Percentiles rank a stretch among this genome's conserved stretches.
phyloP scores from a whole-genome alignment of 2,113 vertebrate genomes.

The Paramormyrops kingsleyae region DNA sequence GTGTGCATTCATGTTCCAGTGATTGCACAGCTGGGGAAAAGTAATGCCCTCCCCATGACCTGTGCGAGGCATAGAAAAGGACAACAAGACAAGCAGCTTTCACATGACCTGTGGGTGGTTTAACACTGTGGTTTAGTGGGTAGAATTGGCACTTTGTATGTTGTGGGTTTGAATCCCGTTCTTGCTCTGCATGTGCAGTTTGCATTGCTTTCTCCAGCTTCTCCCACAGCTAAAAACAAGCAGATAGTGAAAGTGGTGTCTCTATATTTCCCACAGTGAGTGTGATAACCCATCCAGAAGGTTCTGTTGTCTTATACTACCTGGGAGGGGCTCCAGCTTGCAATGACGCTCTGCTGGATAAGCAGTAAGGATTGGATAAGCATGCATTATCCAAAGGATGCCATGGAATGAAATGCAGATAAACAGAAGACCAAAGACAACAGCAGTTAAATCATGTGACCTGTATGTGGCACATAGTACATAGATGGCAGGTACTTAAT shows the following conservation, averaged over 20 bases:
- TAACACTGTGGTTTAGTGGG: neutral
- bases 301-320: neutral
- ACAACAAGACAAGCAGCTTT: neutral
- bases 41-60: neutral
- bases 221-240: neutral
- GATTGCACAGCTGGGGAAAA: neutral
- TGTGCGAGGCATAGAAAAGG: neutral
- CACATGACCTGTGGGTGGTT: neutral
- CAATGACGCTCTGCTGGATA: neutral
- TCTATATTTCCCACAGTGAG: neutral
- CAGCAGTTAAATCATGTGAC: neutral
- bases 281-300: neutral
- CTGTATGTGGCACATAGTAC: neutral
- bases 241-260: neutral
- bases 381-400: neutral
- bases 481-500: neutral
- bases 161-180: neutral
- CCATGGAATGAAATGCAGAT: neutral
- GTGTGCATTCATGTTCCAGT: neutral
- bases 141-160: neutral
- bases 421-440: neutral
- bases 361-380: neutral
- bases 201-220: neutral
- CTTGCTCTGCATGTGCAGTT: neutral
- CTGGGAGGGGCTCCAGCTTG: neutral